Conservation (phyloP, 2,888 invertebrate species). For the Drosophila mercatorum region DNA sequence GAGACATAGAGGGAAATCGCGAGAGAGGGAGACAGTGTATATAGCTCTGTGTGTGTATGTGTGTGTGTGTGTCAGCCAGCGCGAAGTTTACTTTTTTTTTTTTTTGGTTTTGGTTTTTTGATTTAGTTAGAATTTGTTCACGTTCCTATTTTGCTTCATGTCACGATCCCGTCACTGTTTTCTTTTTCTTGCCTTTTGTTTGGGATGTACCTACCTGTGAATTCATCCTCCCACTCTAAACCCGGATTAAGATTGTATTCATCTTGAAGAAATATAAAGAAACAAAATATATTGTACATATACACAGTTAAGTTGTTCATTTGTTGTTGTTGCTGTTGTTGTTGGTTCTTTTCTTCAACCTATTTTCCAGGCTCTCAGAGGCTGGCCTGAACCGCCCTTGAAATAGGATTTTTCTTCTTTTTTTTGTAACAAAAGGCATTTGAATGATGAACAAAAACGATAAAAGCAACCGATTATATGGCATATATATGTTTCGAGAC, state of each 20-base stretch:
- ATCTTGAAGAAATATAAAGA: constrained; percentile 91
- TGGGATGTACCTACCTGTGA: constrained; percentile 94
- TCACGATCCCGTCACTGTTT: constrained; percentile 83
- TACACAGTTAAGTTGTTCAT: constrained; percentile 55
- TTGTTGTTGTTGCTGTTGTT: constrained; percentile 1
- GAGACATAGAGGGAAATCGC: constrained; percentile 3
- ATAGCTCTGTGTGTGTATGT: constrained; percentile 26
- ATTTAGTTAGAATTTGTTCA: constrained; percentile 72
- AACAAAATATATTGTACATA: constrained; percentile 78
- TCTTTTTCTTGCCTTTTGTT: constrained; percentile 32
- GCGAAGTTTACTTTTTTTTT: constrained; percentile 33
- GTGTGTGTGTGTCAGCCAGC: constrained; percentile 49
- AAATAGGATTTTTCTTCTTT: constrained; percentile 23
- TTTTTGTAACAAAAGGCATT: constrained; percentile 16
- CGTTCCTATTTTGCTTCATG: constrained; percentile 85
- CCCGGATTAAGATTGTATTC: constrained; percentile 99
- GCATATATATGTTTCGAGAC: constrained; percentile 26
- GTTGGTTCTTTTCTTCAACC: constrained; percentile 5
- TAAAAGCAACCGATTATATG: constrained; percentile 32
- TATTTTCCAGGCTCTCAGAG: constrained; percentile 22
- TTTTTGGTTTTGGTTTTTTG: constrained; percentile 1
- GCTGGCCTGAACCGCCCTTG: constrained; percentile 45
- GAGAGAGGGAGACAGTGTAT: constrained; percentile 18
- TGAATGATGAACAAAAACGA: constrained; percentile 39
- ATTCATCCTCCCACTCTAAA: constrained; percentile 99